Percentiles rank a stretch among this genome's conserved stretches.
Evolutionary conservation across 2,113 vertebrate genomes (phyloP).

Genomic region (Apistogramma diplotaenia): DNA sequence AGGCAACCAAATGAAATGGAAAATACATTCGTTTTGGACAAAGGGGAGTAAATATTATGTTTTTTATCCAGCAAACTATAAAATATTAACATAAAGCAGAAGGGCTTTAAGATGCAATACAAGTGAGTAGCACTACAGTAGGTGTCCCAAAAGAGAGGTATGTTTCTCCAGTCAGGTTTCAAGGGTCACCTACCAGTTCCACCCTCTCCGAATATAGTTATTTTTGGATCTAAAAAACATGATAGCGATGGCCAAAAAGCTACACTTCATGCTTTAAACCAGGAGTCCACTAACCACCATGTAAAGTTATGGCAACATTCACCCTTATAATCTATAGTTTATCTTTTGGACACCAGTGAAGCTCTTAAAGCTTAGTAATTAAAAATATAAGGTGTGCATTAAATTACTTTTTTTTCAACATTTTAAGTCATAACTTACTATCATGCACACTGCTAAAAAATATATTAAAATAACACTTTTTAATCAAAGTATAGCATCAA

Average conservation of each 20-base stretch:
- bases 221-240: accelerated
- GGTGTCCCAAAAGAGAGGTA: background rate
- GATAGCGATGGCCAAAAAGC: background rate
- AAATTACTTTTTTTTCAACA: background rate
- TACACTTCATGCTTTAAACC: no score
- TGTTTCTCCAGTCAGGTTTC: background rate
- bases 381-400: background rate
- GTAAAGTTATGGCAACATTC: no score
- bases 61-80: background rate
- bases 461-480: no score
- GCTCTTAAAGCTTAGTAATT: background rate
- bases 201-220: background rate
- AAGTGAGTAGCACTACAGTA: background rate
- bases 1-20: constrained; percentile 4
- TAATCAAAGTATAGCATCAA: no score
- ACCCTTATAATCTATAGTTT: background rate
- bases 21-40: constrained; percentile 20
- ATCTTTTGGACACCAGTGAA: background rate
- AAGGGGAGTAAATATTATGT: background rate
- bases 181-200: background rate
- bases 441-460: background rate
- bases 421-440: background rate
- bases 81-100: background rate
- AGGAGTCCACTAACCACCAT: no score
- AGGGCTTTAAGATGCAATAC: background rate